Conservation (phyloP, 2,113 vertebrate species). For the Eulemur rufifrons region DNA sequence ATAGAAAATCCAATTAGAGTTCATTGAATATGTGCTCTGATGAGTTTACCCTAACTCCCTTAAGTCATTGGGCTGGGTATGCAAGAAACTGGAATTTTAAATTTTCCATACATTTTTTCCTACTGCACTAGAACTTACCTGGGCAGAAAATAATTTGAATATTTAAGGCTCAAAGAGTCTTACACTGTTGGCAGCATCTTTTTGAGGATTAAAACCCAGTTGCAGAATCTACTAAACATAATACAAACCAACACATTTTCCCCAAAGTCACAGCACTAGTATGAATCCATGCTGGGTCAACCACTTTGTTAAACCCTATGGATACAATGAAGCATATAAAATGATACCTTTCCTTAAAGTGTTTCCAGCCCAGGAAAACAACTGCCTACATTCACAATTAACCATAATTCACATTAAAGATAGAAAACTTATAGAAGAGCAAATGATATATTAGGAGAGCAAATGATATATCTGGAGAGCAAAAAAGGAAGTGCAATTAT, state of each 20-base stretch:
- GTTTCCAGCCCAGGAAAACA: constrained; percentile 14
- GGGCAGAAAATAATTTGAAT: not conserved
- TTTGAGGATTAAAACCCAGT: constrained; percentile 1
- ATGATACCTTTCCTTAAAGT: not conserved
- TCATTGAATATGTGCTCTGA: not conserved
- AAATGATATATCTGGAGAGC: not conserved
- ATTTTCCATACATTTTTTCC: not conserved
- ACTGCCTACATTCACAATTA: not conserved
- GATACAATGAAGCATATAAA: not conserved
- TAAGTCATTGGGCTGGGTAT: not conserved
- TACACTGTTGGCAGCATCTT: not conserved
- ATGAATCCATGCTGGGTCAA: not conserved
- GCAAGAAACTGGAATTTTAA: not conserved
- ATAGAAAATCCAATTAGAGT: not conserved
- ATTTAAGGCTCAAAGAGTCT: not conserved
- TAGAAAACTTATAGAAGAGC: not conserved
- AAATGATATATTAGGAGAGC: not conserved
- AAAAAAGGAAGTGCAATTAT: constrained; percentile 31
- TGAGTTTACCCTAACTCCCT: not conserved
- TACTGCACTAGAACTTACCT: not conserved
- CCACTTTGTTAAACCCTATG: not conserved
- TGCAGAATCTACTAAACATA: not conserved
- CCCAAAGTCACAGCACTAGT: not conserved
- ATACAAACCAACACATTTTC: constrained; percentile 10
- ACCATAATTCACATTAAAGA: not conserved